Percentiles rank a stretch among this genome's conserved stretches.
Conservation (phyloP, 1,140 invertebrate genomes). For the Megalopta genalis region DNA sequence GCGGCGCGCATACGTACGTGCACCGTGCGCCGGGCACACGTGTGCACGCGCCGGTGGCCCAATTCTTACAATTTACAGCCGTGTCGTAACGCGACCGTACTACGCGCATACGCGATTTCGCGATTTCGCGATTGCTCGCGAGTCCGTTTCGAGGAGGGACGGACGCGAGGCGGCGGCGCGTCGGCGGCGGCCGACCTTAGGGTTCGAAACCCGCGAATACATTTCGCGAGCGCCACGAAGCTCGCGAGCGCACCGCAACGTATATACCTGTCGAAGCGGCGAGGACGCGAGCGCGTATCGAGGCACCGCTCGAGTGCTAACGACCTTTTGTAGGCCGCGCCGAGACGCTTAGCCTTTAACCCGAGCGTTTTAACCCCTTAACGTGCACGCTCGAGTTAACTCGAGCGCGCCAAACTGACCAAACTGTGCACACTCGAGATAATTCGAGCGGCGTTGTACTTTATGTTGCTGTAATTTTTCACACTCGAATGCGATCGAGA, state of each 20-base stretch:
- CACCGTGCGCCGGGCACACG: background rate
- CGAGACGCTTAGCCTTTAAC: conserved; percentile 48
- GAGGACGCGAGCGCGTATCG: background rate
- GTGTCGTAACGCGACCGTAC: conserved; percentile 69
- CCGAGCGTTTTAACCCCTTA: conserved; percentile 33
- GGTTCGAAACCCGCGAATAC: background rate
- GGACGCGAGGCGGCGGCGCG: too few relatives aligned
- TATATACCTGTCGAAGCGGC: too few relatives aligned
- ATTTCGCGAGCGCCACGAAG: conserved; percentile 8
- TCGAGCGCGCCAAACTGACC: too few relatives aligned
- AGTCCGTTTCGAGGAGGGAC: background rate
- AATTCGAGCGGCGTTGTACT: too few relatives aligned
- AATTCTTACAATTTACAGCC: conserved; percentile 77
- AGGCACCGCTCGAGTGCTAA: conserved; percentile 31
- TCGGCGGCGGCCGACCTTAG: conserved; percentile 29
- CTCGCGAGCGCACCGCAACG: background rate
- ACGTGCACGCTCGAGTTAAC: too few relatives aligned
- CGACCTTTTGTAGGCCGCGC: conserved; percentile 48
- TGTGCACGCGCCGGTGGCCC: conserved; percentile 66
- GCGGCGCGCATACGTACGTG: background rate
- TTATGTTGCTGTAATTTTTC: too few relatives aligned
- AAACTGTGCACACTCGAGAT: too few relatives aligned
- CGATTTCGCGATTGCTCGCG: conserved; percentile 30
- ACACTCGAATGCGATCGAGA: too few relatives aligned
- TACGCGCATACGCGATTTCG: conserved; percentile 48